These are phyloP conservation scores for Cydia strobilella DNA, from an alignment of 1,140 invertebrate species.

Conservation along the genomic window DNA sequence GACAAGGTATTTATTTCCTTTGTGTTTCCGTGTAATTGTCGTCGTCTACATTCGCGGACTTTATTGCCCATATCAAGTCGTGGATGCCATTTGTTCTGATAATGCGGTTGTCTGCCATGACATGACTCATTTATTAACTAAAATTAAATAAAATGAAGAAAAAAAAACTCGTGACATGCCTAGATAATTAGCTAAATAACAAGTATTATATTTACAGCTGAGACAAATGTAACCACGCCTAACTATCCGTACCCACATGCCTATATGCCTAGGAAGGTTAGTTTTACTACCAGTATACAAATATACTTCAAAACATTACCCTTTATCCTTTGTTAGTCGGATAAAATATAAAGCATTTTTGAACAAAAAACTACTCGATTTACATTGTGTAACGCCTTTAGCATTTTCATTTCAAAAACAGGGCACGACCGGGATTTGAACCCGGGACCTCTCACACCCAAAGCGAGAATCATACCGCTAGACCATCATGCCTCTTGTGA, in stretches of 20 bases:
- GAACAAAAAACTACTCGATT: too few relatives aligned
- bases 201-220: too few relatives aligned
- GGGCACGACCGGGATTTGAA: constrained; percentile 30
- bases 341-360: too few relatives aligned
- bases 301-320: too few relatives aligned
- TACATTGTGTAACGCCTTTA: too few relatives aligned
- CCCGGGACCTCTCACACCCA: constrained; percentile 30
- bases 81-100: constrained; percentile 31
- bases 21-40: constrained; percentile 69
- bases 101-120: constrained; percentile 11
- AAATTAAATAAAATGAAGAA: neutral
- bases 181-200: too few relatives aligned
- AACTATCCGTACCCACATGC: too few relatives aligned
- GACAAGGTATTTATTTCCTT: constrained; percentile 47
- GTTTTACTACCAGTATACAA: too few relatives aligned
- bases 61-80: constrained; percentile 77
- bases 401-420: neutral
- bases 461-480: constrained; percentile 31
- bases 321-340: too few relatives aligned
- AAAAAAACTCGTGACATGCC: neutral
- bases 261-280: too few relatives aligned
- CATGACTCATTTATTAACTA: constrained; percentile 2
- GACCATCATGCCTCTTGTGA: constrained; percentile 16
- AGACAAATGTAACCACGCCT: too few relatives aligned
- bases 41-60: constrained; percentile 58